Percentiles rank a stretch among this genome's conserved stretches.
Conservation (phyloP, 2,888 invertebrate genomes). For the Mythimna ferrago region DNA sequence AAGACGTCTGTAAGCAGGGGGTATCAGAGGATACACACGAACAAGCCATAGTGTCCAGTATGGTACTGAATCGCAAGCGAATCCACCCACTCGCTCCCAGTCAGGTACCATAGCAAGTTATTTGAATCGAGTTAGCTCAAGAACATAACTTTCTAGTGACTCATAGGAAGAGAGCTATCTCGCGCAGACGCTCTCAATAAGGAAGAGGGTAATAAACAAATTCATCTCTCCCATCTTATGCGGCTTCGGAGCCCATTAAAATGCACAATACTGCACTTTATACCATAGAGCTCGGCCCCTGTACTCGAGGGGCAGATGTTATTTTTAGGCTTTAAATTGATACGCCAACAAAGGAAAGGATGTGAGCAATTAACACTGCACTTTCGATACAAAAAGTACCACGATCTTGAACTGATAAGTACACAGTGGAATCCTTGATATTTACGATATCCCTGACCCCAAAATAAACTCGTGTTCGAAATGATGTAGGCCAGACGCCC, state of each 20-base stretch:
- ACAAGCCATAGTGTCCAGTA: slow-evolving; percentile 58
- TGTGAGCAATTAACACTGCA: slow-evolving; percentile 87
- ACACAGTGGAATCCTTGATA: slow-evolving; percentile 68
- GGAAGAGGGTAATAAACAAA: slow-evolving; percentile 91
- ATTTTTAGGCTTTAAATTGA: slow-evolving; percentile 89
- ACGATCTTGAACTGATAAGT: slow-evolving; percentile 68
- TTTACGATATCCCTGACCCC: slow-evolving; percentile 70
- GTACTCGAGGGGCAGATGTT: slow-evolving; percentile 82
- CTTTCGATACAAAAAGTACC: slow-evolving; percentile 79
- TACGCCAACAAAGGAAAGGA: slow-evolving; percentile 88
- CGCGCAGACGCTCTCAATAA: slow-evolving; percentile 90
- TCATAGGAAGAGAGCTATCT: slow-evolving; percentile 91
- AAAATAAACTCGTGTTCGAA: slow-evolving; percentile 68
- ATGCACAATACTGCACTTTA: slow-evolving; percentile 90
- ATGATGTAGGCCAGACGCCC: slow-evolving; percentile 77
- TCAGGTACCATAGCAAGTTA: slow-evolving; percentile 77
- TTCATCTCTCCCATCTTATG: slow-evolving; percentile 90
- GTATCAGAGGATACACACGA: slow-evolving; percentile 54
- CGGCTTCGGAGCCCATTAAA: slow-evolving; percentile 87
- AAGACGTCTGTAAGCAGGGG: slow-evolving; percentile 34
- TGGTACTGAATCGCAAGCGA: slow-evolving; percentile 52
- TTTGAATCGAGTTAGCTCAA: slow-evolving; percentile 85
- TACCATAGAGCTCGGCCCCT: slow-evolving; percentile 79
- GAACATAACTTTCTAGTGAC: slow-evolving; percentile 90
- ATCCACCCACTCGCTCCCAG: slow-evolving; percentile 71